These are phyloP conservation scores for Rhinatrema bivittatum DNA, from an alignment of 2,797 vertebrate species.

Conservation along the genomic window DNA sequence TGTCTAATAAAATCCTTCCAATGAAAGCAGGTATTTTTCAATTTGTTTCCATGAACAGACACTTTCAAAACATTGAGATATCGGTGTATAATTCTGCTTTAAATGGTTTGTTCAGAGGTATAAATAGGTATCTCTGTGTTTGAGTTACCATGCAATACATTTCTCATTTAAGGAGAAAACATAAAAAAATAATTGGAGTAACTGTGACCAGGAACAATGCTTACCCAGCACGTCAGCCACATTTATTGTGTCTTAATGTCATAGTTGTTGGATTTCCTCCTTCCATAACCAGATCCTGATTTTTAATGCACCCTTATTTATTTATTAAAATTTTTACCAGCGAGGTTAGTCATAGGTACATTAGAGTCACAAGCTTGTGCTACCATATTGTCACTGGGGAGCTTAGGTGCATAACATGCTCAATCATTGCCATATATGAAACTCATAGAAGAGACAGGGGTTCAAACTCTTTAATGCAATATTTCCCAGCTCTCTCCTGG, in stretches of 20 bases:
- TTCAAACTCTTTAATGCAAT: no score
- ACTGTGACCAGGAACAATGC: conserved; percentile 44
- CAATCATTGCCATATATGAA: no score
- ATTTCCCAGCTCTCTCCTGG: no score
- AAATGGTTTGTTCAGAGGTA: conserved; percentile 69
- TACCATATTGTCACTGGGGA: no score
- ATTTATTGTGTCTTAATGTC: conserved; percentile 43
- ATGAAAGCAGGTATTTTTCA: conserved; percentile 67
- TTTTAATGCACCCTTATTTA: no score
- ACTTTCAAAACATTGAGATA: conserved; percentile 72
- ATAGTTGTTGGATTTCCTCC: conserved; percentile 22
- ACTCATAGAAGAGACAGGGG: no score
- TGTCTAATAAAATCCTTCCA: conserved; percentile 52
- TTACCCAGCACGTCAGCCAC: conserved; percentile 46
- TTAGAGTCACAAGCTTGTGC: no score
- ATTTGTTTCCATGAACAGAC: conserved; percentile 63
- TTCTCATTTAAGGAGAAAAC: conserved; percentile 52
- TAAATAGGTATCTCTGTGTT: conserved; percentile 73
- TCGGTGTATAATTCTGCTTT: conserved; percentile 69
- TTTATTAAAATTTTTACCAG: no score
- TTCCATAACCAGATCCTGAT: not conserved
- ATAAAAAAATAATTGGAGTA: conserved; percentile 57
- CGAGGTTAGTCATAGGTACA: no score
- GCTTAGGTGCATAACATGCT: no score
- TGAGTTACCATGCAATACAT: conserved; percentile 58